Evolutionary conservation across 2,888 invertebrate genomes (phyloP).

Genomic region (Neoitamus cyanurus): DNA sequence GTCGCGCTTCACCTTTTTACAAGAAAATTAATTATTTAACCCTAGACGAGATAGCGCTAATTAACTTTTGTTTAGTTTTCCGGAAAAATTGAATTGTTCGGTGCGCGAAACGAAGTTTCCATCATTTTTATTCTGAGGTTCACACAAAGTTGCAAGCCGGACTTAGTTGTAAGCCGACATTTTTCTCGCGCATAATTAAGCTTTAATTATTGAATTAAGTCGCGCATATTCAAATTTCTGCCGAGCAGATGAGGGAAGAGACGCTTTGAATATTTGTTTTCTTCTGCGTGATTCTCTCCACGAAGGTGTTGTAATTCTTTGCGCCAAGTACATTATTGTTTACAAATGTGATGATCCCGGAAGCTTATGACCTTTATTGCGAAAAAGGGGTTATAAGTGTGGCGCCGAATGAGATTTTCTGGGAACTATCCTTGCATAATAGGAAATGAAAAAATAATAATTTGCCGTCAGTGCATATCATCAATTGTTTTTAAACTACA

Average conservation of each 20-base stretch:
- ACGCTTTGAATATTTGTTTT: background rate
- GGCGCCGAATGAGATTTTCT: background rate
- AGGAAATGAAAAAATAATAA: background rate
- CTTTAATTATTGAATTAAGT: background rate
- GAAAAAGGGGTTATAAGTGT: background rate
- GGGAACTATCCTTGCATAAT: background rate
- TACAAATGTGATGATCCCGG: background rate
- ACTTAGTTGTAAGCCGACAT: background rate
- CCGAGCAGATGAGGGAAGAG: background rate
- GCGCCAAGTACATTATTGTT: background rate
- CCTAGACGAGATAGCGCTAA: background rate
- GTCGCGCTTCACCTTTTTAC: background rate
- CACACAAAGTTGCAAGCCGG: background rate
- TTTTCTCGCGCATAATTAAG: background rate
- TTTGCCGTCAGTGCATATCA: background rate
- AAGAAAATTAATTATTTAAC: conserved; percentile 31
- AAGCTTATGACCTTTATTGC: background rate
- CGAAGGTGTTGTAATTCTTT: background rate
- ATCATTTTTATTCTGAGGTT: background rate
- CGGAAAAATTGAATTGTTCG: background rate
- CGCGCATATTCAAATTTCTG: background rate
- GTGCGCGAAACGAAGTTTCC: background rate
- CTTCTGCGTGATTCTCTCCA: background rate
- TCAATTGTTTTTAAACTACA: background rate
- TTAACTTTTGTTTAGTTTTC: conserved; percentile 5